Evolutionary conservation across 2,113 vertebrate genomes (phyloP).

Genomic region (Hyaena hyaena): DNA sequence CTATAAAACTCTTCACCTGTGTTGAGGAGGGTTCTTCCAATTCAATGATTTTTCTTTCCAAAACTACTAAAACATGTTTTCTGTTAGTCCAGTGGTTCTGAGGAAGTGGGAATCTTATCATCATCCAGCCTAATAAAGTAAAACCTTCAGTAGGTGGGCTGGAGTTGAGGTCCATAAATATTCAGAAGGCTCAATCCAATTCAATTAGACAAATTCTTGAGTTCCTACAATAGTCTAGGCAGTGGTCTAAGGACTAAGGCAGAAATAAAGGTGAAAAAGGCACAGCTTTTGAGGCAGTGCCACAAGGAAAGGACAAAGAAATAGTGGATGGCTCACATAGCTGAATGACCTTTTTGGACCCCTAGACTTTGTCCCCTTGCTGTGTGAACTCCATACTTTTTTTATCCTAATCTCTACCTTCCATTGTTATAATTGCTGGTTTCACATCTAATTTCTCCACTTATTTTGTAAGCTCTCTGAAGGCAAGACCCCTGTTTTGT

Average conservation of each 20-base stretch:
- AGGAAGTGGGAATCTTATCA: background rate
- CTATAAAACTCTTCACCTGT: background rate
- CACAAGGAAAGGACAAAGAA: background rate
- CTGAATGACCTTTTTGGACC: background rate
- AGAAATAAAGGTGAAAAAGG: background rate
- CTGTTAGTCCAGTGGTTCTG: background rate
- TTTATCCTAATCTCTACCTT: background rate
- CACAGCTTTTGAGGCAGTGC: background rate
- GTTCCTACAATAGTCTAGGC: background rate
- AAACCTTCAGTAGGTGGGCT: background rate
- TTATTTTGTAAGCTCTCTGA: background rate
- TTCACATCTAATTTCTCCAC: background rate
- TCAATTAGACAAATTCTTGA: background rate
- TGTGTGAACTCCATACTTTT: background rate
- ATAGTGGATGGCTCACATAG: background rate
- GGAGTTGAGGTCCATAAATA: background rate
- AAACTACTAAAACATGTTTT: background rate
- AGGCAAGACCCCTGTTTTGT: background rate
- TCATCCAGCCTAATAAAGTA: background rate
- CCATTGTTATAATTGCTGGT: background rate
- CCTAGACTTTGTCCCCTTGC: background rate
- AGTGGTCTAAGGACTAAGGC: background rate
- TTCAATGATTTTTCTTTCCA: constrained; percentile 4
- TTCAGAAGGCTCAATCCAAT: background rate
- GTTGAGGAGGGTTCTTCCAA: background rate